phyloP scores from a whole-genome alignment of 2,113 vertebrate species.

The Sarotherodon lohbergeri region DNA sequence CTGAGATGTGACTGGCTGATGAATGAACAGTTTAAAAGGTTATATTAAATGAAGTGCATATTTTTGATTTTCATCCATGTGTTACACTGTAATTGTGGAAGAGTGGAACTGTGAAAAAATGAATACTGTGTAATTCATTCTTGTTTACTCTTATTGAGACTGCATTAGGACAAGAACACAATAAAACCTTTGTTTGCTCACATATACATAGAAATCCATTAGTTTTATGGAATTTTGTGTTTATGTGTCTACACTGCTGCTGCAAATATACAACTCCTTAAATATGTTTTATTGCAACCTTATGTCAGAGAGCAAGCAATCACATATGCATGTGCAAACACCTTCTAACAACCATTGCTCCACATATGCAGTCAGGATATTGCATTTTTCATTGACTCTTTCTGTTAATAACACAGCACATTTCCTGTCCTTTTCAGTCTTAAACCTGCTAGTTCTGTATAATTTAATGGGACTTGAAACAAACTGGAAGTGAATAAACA shows the following conservation, averaged over 20 bases:
- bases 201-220: not conserved
- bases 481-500: not conserved
- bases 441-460: not conserved
- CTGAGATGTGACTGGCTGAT: too few species aligned
- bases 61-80: too few species aligned
- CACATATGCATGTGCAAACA: slow-evolving; percentile 1
- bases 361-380: slow-evolving; percentile 39
- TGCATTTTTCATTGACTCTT: slow-evolving; percentile 18
- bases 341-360: not conserved
- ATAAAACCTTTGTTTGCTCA: not conserved
- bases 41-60: too few species aligned
- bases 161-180: too few species aligned
- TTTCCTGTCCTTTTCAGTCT: not conserved
- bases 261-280: not conserved
- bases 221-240: not conserved
- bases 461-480: not conserved
- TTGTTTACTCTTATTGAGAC: too few species aligned
- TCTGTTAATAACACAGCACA: not conserved
- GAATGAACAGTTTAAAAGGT: too few species aligned
- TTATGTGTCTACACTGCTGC: not conserved
- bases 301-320: not conserved
- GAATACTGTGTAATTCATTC: too few species aligned
- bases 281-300: slow-evolving; percentile 20
- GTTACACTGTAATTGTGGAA: too few species aligned
- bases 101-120: too few species aligned